These are phyloP conservation scores for Lathamus discolor DNA, from an alignment of 2,113 vertebrate genomes.

Conservation along the genomic window DNA sequence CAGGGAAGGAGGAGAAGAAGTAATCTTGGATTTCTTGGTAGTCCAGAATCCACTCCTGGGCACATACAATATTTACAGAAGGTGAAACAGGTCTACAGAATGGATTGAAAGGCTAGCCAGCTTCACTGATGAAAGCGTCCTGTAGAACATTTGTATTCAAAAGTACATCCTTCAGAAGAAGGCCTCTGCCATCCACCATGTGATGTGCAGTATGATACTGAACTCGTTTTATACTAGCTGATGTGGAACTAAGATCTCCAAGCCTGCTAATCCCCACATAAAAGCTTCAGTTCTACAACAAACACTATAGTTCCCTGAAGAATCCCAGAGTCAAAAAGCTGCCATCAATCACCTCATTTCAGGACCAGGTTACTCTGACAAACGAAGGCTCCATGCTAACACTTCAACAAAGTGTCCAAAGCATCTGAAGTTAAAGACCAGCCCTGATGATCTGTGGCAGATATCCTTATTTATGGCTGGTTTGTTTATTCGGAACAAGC, in stretches of 20 bases:
- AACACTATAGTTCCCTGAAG: neutral
- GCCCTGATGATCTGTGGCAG: neutral
- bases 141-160: neutral
- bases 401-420: neutral
- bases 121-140: fast-evolving
- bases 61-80: neutral
- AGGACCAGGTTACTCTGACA: neutral
- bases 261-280: neutral
- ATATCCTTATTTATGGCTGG: neutral
- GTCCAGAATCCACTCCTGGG: neutral
- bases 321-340: neutral
- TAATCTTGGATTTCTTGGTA: neutral
- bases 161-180: neutral
- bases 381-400: neutral
- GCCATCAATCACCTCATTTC: neutral
- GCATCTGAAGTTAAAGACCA: neutral
- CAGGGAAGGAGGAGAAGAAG: neutral
- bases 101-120: neutral
- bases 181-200: neutral
- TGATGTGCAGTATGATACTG: neutral
- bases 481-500: neutral
- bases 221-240: neutral
- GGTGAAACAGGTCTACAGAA: neutral
- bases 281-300: neutral
- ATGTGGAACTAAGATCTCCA: neutral